Base-by-base conservation (phyloP, 2,113 vertebrate species). In the Tachycineta bicolor region DNA sequence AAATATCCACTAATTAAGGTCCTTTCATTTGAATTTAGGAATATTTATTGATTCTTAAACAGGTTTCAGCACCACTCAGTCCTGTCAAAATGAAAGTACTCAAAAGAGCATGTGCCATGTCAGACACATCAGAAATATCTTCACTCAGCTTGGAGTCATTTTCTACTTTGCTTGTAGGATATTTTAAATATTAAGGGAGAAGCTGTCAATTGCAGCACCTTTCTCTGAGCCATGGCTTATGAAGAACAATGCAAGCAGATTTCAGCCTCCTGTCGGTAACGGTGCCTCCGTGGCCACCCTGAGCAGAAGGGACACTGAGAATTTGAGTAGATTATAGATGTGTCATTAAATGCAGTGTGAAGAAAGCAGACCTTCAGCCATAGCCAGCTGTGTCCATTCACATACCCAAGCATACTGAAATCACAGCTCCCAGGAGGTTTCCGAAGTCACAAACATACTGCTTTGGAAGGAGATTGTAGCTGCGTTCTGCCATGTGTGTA, bases 401-500 rank as follows among this genome's bases (percentile, higher is more conserved):
- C 12, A 62, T 22, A 39, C 5, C 55, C 25, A 37, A 46, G 28
- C 15, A 80, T 22, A 41, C 5, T 64, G 56, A 92, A 93, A 80
- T 69, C 39, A 37, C 49, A 89, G 21, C 15, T 89, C 33, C 29
- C 26, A 63, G 31, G n/a, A 93, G 23, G 29, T 71, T 87, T 70
- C 52, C 21, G 44, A 74, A 83, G 52, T 60, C 65, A 49, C 52
- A 75, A 47, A 59, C 28, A 22, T 5, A 5, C 17, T 65, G 17
- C 47, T 90, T 63, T 63, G 64, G 64, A 89, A 92, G 18, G 19
- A 90, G 47, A 49, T 9, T 43, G n/a, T 49, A 90, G 34, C 15
- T 49, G n/a, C 3, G 0, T 58, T 82, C 50, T 87, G 60, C 21
- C 1, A 0, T 8, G 11, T 4, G 5, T 5, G 6, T n/a, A 70